These are phyloP conservation scores for Philopotamus ludificatus DNA, from an alignment of 1,140 invertebrate species.

Conservation along the genomic window DNA sequence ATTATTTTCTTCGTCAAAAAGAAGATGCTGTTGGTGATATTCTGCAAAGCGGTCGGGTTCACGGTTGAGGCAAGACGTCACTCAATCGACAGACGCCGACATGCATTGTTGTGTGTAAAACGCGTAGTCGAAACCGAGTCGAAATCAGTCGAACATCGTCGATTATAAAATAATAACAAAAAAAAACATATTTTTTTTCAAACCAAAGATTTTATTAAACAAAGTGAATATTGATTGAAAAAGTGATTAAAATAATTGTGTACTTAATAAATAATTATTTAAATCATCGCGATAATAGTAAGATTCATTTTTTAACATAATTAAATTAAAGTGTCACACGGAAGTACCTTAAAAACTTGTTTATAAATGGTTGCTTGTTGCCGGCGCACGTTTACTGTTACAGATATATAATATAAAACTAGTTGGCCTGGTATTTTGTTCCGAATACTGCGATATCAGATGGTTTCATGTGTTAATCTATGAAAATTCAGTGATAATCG, in stretches of 20 bases:
- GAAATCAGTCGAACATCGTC: no score
- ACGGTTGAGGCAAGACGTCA: constrained; percentile 1
- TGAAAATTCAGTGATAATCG: background rate
- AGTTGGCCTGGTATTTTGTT: constrained; percentile 33
- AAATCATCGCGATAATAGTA: no score
- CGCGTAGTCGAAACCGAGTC: background rate
- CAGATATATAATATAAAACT: constrained; percentile 27
- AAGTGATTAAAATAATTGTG: no score
- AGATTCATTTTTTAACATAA: no score
- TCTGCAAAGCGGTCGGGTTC: constrained; percentile 22
- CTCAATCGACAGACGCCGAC: background rate
- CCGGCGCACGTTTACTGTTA: constrained; percentile 26
- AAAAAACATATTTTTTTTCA: no score
- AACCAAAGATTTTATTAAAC: no score
- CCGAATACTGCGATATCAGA: constrained; percentile 22
- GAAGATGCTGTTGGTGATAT: constrained; percentile 18
- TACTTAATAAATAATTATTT: no score
- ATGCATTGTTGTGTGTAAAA: constrained; percentile 5
- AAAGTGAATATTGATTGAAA: no score
- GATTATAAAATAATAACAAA: no score
- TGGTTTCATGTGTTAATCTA: constrained; percentile 7
- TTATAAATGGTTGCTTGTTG: constrained; percentile 2
- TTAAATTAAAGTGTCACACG: constrained; percentile 25
- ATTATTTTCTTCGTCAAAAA: constrained; percentile 15
- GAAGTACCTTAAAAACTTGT: constrained; percentile 20